Conservation (phyloP, 2,888 invertebrate genomes). For the Leucophenga maculata region DNA sequence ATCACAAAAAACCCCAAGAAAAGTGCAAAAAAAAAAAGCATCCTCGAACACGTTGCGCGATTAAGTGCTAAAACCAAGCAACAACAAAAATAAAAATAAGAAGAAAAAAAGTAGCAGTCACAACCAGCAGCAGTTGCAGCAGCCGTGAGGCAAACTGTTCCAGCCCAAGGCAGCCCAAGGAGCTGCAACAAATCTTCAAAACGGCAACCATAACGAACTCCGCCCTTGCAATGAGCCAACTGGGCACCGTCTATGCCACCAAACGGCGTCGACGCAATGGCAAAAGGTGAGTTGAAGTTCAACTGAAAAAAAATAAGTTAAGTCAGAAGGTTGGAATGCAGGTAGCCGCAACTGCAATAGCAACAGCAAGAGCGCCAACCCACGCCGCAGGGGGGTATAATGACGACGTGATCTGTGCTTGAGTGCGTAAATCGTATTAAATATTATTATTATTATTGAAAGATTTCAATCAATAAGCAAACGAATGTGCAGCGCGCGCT, state of each 20-base stretch:
- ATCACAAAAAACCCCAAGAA: background rate
- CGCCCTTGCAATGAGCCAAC: constrained; percentile 83
- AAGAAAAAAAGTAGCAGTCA: constrained; percentile 19
- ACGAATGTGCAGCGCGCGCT: background rate
- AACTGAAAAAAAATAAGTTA: background rate
- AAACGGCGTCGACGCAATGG: constrained; percentile 95
- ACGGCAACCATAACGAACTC: constrained; percentile 72
- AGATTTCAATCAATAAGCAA: constrained; percentile 58
- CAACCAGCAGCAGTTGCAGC: constrained; percentile 29
- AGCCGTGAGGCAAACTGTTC: constrained; percentile 28
- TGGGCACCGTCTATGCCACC: constrained; percentile 97
- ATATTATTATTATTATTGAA: constrained; percentile 45
- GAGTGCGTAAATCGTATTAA: constrained; percentile 23
- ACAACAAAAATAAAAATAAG: background rate
- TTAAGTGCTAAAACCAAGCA: background rate
- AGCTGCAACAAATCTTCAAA: constrained; percentile 56
- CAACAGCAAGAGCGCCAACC: constrained; percentile 11
- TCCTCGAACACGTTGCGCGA: constrained; percentile 1
- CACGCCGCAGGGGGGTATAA: constrained; percentile 42
- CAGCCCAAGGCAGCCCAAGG: constrained; percentile 24
- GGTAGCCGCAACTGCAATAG: too few species aligned
- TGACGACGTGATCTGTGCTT: constrained; percentile 10
- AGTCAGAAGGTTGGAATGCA: background rate
- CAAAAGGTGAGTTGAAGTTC: constrained; percentile 83
- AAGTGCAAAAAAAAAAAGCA: constrained; percentile 5